These are phyloP conservation scores for Galleria mellonella DNA, from an alignment of 1,140 invertebrate species.

Conservation along the genomic window DNA sequence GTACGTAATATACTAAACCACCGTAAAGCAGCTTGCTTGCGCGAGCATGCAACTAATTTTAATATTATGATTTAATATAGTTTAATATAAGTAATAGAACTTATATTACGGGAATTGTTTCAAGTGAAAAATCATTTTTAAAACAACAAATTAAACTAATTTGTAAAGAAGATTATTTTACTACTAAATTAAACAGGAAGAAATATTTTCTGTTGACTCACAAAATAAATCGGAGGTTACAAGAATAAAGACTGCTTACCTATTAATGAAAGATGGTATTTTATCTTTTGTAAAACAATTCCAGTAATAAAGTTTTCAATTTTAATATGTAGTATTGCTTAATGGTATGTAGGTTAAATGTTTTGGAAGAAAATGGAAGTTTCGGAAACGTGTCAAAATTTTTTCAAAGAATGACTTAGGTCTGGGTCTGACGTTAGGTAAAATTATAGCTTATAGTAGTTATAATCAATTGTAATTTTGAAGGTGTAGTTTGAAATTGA, in stretches of 20 bases:
- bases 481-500: slow-evolving; percentile 72
- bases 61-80: slow-evolving; percentile 34
- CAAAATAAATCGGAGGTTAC: too few relatives aligned
- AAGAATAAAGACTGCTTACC: too few relatives aligned
- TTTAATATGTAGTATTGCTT: slow-evolving; percentile 43
- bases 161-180: too few relatives aligned
- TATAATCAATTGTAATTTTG: slow-evolving; percentile 71
- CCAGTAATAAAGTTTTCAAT: too few relatives aligned
- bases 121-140: too few relatives aligned
- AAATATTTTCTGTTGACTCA: too few relatives aligned
- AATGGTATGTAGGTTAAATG: slow-evolving; percentile 50
- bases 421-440: slow-evolving; percentile 52
- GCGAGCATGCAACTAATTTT: slow-evolving; percentile 62
- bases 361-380: slow-evolving; percentile 43
- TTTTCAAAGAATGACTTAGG: slow-evolving; percentile 49
- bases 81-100: too few relatives aligned
- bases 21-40: slow-evolving; percentile 57
- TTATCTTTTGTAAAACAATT: too few relatives aligned
- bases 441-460: slow-evolving; percentile 69
- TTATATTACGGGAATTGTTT: too few relatives aligned
- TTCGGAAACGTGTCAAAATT: slow-evolving; percentile 66
- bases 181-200: too few relatives aligned
- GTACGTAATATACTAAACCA: slow-evolving; percentile 49
- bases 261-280: too few relatives aligned
- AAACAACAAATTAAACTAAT: too few relatives aligned